Evolutionary conservation across 2,888 invertebrate genomes (phyloP), one percentile per base, ranked within the genome.

Genomic region (Epicampocera succincta): DNA sequence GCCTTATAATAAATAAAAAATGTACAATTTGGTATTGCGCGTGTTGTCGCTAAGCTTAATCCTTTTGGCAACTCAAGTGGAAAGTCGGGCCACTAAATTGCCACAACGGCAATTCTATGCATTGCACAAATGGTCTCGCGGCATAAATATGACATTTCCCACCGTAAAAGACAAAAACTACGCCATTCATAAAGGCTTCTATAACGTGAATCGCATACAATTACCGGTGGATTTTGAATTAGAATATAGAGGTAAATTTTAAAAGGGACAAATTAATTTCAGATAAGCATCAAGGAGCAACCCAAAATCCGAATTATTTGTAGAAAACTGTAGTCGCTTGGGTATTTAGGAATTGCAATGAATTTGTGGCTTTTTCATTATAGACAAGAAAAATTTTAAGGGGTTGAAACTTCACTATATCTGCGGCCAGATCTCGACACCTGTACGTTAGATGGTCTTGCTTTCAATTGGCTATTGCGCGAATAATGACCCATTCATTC

Each of bases 61-160:
- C 33, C 42, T 75, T 48, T 71, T 17, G 3, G n/a, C 60, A 13
- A 6, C 21, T 25, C 2, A 2, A 25, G 5, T 25, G 12, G 48
- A 50, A 11, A 63, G 17, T 50, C 73, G 65, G 42, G 52, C 71
- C 72, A 54, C 44, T 74, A 73, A 85, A 85, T 84, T 88, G 86
- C 84, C 44, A 3, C 63, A 80, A 71, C 33, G 76, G 50, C 90
- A 92, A 68, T 85, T 89, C 40, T 84, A 85, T 33, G 90, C 92
- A 0, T 91, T 95, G 12, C 92, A 93, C 84, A 93, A 94, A 87
- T 96, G 96, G 95, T 90, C 92, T 0, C 68, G n/a, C 15, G 92
- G 93, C 76, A 86, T 96, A 48, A 94, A 95, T 65, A 94, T 94
- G 87, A 92, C 91, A 19, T 95, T 93, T 87, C 92, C 93, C 0